Evolutionary conservation across 2,888 invertebrate species (phyloP).

Genomic region (Zygothrica quintamaculata): DNA sequence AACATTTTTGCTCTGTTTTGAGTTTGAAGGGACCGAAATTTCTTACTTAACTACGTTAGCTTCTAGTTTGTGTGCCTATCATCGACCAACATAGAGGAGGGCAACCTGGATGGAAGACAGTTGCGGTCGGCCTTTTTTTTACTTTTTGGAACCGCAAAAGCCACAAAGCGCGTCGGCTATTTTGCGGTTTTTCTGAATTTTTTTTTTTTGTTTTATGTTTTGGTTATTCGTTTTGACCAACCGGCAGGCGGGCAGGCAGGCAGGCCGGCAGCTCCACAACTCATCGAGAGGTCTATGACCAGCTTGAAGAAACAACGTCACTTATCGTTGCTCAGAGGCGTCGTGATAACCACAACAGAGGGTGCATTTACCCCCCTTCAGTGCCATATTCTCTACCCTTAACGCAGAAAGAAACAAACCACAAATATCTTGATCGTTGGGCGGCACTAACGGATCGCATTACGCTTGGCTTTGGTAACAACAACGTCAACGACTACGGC

Average conservation of each 20-base stretch:
- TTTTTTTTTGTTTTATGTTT: conserved; percentile 39
- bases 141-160: conserved; percentile 53
- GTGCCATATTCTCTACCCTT: too few species aligned
- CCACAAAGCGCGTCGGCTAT: conserved; percentile 61
- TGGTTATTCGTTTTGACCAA: conserved; percentile 37
- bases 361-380: conserved; percentile 3
- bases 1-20: conserved; percentile 1
- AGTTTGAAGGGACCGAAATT: conserved; percentile 18
- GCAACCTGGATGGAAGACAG: too few species aligned
- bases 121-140: too few species aligned
- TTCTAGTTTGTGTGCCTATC: conserved; percentile 40
- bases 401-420: too few species aligned
- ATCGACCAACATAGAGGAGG: conserved; percentile 6
- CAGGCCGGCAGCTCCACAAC: conserved; percentile 10
- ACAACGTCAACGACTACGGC: conserved; percentile 13
- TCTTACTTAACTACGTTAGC: conserved; percentile 32
- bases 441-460: conserved; percentile 52
- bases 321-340: conserved; percentile 45
- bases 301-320: conserved; percentile 37
- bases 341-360: conserved; percentile 38
- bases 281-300: conserved; percentile 59
- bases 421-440: conserved; percentile 29
- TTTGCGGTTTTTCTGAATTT: conserved; percentile 52
- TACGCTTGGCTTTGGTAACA: conserved; percentile 31
- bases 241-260: conserved; percentile 7